Base-by-base conservation (phyloP, 2,797 vertebrate species). In the Acipenser transmontanus region DNA sequence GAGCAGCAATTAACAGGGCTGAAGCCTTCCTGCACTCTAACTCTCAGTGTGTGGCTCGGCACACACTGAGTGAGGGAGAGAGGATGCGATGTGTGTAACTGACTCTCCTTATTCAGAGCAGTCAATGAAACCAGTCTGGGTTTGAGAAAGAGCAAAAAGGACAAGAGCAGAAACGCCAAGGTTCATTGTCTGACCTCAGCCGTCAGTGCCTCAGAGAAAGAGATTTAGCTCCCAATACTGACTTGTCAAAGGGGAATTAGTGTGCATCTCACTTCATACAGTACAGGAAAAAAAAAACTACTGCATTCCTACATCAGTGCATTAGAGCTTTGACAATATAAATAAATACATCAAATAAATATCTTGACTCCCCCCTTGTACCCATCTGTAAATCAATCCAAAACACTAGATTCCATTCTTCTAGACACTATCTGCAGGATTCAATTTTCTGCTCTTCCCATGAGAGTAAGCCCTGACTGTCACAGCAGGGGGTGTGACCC, bases 1-100 rank as follows among this genome's bases (percentile, higher is more conserved):
- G 79, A 85, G 85, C 68, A 78, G 89, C 91, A 91, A 92, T 94
- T 93, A 94, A 93, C 82, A 83, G 82, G 92, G 89, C 89, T 84
- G 80, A 79, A 84, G 86, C 89, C 89, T 86, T 86, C 85, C 85
- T 84, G 87, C 85, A 83, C 89, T 87, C 74, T 87, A 84, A 83
- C 76, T 76, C 84, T 79, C 73, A 51, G 81, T 63, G 77, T 70
- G 75, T 70, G 73, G 82, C 77, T 66, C 69, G 76, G 75, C 71
- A 78, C 73, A 67, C 34, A 81, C 75, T 71, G 76, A 78, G 76
- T 74, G 77, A 69, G 75, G 76, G 84, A 81, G 64, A 61, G 57
- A 60, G 50, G 13, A 66, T 59, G 47, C 14, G 11, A 49, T 57
- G 60, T 54, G 52, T 78, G 78, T 88, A 84, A 89, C 87, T 87